Base-by-base conservation (phyloP, 2,888 invertebrate genomes). In the Leptogaster cylindrica region DNA sequence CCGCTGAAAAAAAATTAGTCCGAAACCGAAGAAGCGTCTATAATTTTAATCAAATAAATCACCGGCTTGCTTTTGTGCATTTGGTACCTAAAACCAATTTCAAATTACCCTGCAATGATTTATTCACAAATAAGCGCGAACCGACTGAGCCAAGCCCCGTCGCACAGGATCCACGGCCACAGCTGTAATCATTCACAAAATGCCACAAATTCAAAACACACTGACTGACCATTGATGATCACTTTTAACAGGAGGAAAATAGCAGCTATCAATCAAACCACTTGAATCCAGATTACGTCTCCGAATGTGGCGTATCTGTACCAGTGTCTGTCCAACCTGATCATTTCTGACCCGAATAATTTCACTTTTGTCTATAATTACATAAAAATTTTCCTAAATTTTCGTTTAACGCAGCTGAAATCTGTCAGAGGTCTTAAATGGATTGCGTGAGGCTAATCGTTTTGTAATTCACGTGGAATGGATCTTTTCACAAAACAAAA, bases 31-130 rank as follows among this genome's bases (percentile, higher is more conserved):
- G 61, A 65, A 65, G 65, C 69, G 67, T 67, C 70, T 70, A 70
- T 70, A 70, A 70, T 70, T 70, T 70, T 70, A 67, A 70, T 70
- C 70, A 68, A 70, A 70, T 70, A 70, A 70, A 70, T 70, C 70
- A 64, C 64, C 64, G 48, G n/a, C 46, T 48, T 48, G 48, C 28
- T 44, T 48, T 48, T 20, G 31, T 8, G 20, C 28, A 44, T 28
- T 48, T 25, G 7, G 14, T 28, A n/a, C 28, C 44, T 33, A 48
- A 46, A 64, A 48, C 33, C 31, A 48, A 48, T 48, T 48, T 33
- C 12, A 23, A 31, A 64, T 64, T 33, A 48, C 33, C 64, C 44
- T 48, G 51, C 51, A 48, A 65, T 65, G 65, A 65, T 65, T 64
- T 65, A 65, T 65, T 50, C 48, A 50, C 48, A 65, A 64, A 50